Evolutionary conservation across 2,888 invertebrate genomes (phyloP), one percentile per base, ranked within the genome.

Genomic region (Dynastes maya): DNA sequence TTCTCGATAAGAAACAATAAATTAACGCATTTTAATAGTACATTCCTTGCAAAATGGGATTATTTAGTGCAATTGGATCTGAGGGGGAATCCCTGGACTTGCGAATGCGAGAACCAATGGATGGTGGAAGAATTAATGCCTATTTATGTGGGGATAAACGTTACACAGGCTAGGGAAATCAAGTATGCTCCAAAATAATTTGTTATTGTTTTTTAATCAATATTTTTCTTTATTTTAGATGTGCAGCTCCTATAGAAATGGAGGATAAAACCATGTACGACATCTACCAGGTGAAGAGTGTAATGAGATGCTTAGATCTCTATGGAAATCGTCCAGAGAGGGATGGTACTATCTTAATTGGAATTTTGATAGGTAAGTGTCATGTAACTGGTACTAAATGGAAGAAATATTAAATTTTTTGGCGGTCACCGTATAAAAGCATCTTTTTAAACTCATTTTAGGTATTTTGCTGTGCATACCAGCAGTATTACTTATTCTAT

Each of bases 21-120:
- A 82, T 87, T 95, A 2, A 88, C 91, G 0, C 92, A 92, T 82
- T 87, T 97, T n/a, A 92, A 95, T 81, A 89, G 90, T n/a, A 90
- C 91, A 13, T 87, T 94, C 61, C 82, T 94, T 2, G 90, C 91
- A 0, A 91, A 93, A 75, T 96, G 96, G 96, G 93, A 94, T 83
- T 88, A 91, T 40, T 86, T 97, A 16, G 89, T 91, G 40, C 90
- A 90, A 71, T 86, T 96, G 71, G 93, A 95, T 82, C 90, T 97
- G 8, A 91, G 91, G 51, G 91, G 91, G 83, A 96, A 96, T 86
- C 93, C 94, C 0, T 96, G 92, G 93, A 89, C 91, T 37, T 97
- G 96, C 85, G 95, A 96, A 86, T 95, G 95, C 84, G 91, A 93
- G 80, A 95, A 96, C 79, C 93, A 94, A 84, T 94, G 94, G 92